A percentile compares a stretch with the other conserved stretches of the same genome.
Evolutionary conservation across 1,140 invertebrate genomes (phyloP).

Genomic region (Pseudomyrmex dendroicus): DNA sequence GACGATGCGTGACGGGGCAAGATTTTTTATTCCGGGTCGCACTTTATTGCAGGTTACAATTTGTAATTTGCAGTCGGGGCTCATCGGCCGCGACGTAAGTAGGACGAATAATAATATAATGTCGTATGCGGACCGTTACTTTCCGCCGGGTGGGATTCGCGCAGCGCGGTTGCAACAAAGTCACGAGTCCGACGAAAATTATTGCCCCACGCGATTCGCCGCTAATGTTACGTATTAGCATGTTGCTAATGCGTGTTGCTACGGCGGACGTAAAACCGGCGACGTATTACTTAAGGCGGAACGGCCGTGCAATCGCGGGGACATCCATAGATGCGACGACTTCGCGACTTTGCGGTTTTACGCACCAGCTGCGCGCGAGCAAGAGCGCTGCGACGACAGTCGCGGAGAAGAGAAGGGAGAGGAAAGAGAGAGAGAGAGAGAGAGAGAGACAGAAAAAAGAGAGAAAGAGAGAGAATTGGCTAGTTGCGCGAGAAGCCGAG

Average conservation of each 20-base stretch:
- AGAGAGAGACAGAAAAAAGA: not conserved
- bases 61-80: constrained; percentile 56
- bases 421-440: not conserved
- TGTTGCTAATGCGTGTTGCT: constrained; percentile 37
- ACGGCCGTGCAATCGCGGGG: constrained; percentile 65
- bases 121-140: constrained; percentile 52
- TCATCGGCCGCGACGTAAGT: constrained; percentile 60
- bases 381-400: not conserved
- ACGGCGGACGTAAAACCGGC: constrained; percentile 54
- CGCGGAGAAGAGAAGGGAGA: not conserved
- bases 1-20: constrained; percentile 54
- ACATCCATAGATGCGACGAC: constrained; percentile 41
- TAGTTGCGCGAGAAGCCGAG: constrained; percentile 2
- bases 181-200: constrained; percentile 55
- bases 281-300: constrained; percentile 58
- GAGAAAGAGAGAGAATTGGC: not conserved
- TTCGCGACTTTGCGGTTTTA: constrained; percentile 42
- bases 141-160: constrained; percentile 46
- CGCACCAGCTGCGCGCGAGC: constrained; percentile 25
- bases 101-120: constrained; percentile 61
- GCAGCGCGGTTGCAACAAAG: constrained; percentile 8
- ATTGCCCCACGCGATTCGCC: constrained; percentile 58
- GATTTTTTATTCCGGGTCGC: constrained; percentile 54
- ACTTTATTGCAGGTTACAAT: constrained; percentile 54
- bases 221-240: constrained; percentile 67